Evolutionary conservation across 1,140 invertebrate genomes (phyloP).

Genomic region (Chymomyza costata): DNA sequence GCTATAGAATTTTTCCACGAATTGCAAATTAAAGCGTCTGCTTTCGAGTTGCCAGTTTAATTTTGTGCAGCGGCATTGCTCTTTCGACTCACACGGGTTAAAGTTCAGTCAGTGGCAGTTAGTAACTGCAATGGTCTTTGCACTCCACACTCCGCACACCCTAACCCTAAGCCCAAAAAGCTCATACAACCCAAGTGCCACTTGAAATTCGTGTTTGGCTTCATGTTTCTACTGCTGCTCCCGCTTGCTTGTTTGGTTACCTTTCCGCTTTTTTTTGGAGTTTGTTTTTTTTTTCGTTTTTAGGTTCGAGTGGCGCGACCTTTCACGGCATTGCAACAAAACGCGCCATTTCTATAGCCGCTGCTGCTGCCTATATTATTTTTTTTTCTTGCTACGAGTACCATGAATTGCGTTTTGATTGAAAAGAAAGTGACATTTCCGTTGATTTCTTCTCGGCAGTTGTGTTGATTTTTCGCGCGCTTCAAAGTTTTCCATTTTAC

Average conservation of each 20-base stretch:
- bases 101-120: slow-evolving; percentile 63
- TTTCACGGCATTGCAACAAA: slow-evolving; percentile 11
- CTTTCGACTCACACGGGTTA: slow-evolving; percentile 40
- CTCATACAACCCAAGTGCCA: slow-evolving; percentile 39
- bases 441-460: slow-evolving; percentile 54
- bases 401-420: slow-evolving; percentile 73
- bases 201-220: slow-evolving; percentile 60
- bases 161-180: too few relatives aligned
- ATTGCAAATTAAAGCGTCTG: slow-evolving; percentile 67
- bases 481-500: slow-evolving; percentile 48
- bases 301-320: slow-evolving; percentile 38
- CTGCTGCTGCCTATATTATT: slow-evolving; percentile 17
- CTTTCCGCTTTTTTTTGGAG: slow-evolving; percentile 52
- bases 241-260: slow-evolving; percentile 23
- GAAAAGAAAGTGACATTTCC: slow-evolving; percentile 73
- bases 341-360: background rate
- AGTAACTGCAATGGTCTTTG: too few relatives aligned
- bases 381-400: slow-evolving; percentile 47
- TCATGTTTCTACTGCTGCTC: slow-evolving; percentile 25
- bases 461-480: slow-evolving; percentile 9
- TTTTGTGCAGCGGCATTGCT: slow-evolving; percentile 15
- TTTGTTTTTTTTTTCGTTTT: background rate
- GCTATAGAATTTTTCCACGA: slow-evolving; percentile 64
- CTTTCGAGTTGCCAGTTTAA: slow-evolving; percentile 9
- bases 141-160: background rate